Base-by-base conservation (phyloP, 2,888 invertebrate genomes). In the Galeruca laticollis region DNA sequence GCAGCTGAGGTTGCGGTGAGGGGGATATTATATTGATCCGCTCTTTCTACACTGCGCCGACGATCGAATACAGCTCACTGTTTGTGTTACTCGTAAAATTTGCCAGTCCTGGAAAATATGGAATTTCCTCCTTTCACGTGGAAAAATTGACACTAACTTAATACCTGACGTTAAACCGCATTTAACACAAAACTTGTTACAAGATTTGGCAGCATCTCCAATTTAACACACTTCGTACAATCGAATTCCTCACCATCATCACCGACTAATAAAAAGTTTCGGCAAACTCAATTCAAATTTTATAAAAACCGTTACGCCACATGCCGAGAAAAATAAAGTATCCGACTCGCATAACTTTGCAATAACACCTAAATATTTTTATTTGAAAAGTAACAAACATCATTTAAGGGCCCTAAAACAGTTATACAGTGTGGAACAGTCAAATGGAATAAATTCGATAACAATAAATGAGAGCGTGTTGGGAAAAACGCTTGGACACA, bases 1-100 rank as follows among this genome's bases (percentile, higher is more conserved):
- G 68, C 70, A 71, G 69, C 69, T 71, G 69, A 73, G 64, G 56
- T 63, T 64, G 72, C 67, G 70, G 64, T 67, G 68, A 72, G 70
- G 66, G 73, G 72, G 72, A 68, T 37, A 60, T 70, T 60, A 73
- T 74, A 74, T 74, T 74, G 74, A 74, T 74, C 74, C 69, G 71
- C 59, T 69, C 69, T 68, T 67, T 69, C 70, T 59, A 69, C 69
- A 71, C 71, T 74, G 74, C 74, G 74, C 74, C 71, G 72, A 60
- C 70, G 69, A 69, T 71, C 72, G 72, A 72, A 68, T 72, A 62
- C 15, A 68, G 70, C 72, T 71, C 68, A 56, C 73, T 74, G 72
- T 72, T 74, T 74, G 72, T 74, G 64, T 72, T 74, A 60, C 72
- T 70, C 66, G 69, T 69, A 72, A 69, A 70, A 72, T 70, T 72